These are phyloP conservation scores for Synanceia verrucosa DNA, from an alignment of 2,797 vertebrate genomes.

Conservation along the genomic window DNA sequence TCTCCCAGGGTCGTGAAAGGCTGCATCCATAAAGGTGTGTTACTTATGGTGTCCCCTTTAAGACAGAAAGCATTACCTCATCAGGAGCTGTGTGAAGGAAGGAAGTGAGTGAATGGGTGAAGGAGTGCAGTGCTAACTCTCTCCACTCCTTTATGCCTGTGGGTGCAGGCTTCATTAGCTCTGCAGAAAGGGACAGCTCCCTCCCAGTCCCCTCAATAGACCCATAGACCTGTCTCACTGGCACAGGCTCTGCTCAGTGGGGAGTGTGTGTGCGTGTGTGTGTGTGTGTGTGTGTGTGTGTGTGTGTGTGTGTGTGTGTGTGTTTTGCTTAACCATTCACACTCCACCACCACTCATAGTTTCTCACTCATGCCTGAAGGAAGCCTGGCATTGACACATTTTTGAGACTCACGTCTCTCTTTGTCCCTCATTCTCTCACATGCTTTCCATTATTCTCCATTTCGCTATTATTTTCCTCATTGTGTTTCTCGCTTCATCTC, in stretches of 20 bases:
- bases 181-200: slow-evolving; percentile 75
- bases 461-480: slow-evolving; percentile 37
- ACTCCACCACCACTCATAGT: slow-evolving; percentile 68
- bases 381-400: slow-evolving; percentile 73
- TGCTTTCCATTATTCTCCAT: slow-evolving; percentile 55
- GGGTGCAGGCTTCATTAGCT: slow-evolving; percentile 84
- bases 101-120: slow-evolving; percentile 78
- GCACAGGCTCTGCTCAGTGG: slow-evolving; percentile 59
- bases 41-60: slow-evolving; percentile 66
- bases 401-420: slow-evolving; percentile 60
- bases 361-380: slow-evolving; percentile 77
- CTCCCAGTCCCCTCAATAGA: slow-evolving; percentile 77
- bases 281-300: slow-evolving; percentile 26
- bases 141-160: slow-evolving; percentile 74
- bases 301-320: slow-evolving; percentile 21
- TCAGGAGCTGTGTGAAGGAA: slow-evolving; percentile 65
- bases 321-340: slow-evolving; percentile 50
- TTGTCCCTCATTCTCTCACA: slow-evolving; percentile 54
- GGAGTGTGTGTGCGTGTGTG: slow-evolving; percentile 33
- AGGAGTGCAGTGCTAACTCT: slow-evolving; percentile 72
- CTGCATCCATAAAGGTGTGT: slow-evolving; percentile 47
- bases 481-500: slow-evolving; percentile 37
- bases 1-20: not conserved
- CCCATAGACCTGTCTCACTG: slow-evolving; percentile 75
- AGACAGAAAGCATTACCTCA: slow-evolving; percentile 77